phyloP scores from a whole-genome alignment of 2,888 invertebrate genomes.

The Sylvicola cinctus region DNA sequence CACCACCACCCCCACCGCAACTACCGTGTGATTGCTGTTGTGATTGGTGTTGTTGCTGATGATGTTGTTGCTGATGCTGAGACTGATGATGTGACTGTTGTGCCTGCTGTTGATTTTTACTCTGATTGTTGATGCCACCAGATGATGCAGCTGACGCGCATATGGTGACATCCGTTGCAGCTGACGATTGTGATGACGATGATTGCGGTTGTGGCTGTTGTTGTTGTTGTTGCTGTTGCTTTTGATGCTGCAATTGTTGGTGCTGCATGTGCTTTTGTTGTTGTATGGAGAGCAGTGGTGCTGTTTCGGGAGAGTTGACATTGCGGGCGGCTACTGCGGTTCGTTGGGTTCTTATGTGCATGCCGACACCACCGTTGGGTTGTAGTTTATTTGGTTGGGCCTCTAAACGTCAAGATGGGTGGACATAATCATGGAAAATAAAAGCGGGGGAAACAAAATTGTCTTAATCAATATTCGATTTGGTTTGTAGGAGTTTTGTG shows the following conservation, averaged over 20 bases:
- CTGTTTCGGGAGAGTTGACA: conserved; percentile 14
- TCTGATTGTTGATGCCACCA: too few relatives aligned
- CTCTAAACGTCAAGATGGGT: conserved; percentile 13
- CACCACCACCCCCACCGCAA: too few relatives aligned
- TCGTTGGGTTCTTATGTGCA: not conserved
- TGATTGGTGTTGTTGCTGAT: conserved; percentile 13
- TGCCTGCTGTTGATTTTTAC: not conserved
- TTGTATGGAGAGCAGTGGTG: conserved; percentile 16
- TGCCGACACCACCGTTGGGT: conserved; percentile 18
- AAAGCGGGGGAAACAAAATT: too few relatives aligned
- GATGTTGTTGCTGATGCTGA: too few relatives aligned
- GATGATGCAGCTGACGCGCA: too few relatives aligned
- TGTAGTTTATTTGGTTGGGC: conserved; percentile 18
- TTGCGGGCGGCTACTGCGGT: conserved; percentile 5
- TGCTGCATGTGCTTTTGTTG: conserved; percentile 26
- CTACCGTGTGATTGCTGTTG: conserved; percentile 10
- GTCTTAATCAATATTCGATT: too few relatives aligned
- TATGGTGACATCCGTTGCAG: too few relatives aligned
- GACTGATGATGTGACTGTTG: conserved; percentile 16
- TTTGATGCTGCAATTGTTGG: conserved; percentile 16
- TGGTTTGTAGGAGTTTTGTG: too few relatives aligned
- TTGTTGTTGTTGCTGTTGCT: conserved; percentile 19
- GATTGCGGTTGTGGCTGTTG: too few relatives aligned
- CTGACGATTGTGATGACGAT: too few relatives aligned
- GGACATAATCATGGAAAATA: conserved; percentile 8